Evolutionary conservation across 2,888 invertebrate species (phyloP), one percentile per base, ranked within the genome.

Genomic region (Orthonevra nobilis): DNA sequence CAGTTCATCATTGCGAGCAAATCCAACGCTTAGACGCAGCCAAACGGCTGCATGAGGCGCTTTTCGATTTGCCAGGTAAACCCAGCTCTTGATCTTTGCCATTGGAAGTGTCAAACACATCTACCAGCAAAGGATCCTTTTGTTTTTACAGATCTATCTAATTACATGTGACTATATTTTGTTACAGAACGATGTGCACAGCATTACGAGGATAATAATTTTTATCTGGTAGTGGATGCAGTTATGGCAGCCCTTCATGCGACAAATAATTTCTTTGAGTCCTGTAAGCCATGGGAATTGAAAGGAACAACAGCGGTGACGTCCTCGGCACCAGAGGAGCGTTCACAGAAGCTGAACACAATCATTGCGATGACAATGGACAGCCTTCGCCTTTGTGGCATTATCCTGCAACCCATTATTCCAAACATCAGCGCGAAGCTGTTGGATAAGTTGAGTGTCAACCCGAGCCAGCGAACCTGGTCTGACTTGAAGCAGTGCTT

Each of bases 241-340:
- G 92, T 95, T 0, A 93, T 97, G 88, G 89, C 91, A 7, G 91
- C 92, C 0, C 89, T 98, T 7, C 94, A 95, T 84, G 89, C 92
- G 20, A 93, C 95, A 12, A 99, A 99, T 90, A 90, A 92, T 73
- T 96, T 97, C 90, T 94, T 99, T 84, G 95, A 98, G 85, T 90
- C 92, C 2, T 91, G 93, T 83, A 93, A 94, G 86, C 98, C 98
- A 0, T 99, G 99, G 99, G 92, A 93, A 82, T 90, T 98, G 70
- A 92, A 90, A 58, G 94, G 95, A 84, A 63, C 75, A 54, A 38
- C 64, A 5, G 4, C 10, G 5, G 60, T 46, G 69, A 34, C 50
- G 60, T 36, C 60, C 40, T 52, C 74, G 4, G 4, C 64, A 40
- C 30, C 70, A 86, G 90, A 6, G 88, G 86, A 90, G 15, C 90